Conservation (phyloP, 2,113 vertebrate species). For the Elgaria multicarinata region DNA sequence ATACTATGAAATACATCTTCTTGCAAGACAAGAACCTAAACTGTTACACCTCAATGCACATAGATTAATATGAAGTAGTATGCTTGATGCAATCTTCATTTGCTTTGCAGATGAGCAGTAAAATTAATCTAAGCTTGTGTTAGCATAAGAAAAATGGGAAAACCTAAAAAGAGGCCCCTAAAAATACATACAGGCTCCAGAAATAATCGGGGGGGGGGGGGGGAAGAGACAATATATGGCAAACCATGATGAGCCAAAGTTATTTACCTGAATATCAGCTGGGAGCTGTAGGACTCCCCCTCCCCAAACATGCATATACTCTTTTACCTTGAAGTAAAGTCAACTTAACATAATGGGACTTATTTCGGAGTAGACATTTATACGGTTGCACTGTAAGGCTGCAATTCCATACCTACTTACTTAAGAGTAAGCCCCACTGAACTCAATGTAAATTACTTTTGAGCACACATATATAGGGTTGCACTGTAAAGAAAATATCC, state of each 20-base stretch:
- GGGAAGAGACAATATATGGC: neutral
- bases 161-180: neutral
- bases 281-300: too few relatives aligned
- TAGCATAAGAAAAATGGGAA: slow-evolving; percentile 28
- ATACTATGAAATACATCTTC: fast-evolving
- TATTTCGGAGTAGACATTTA: too few relatives aligned
- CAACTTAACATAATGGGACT: too few relatives aligned
- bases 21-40: neutral
- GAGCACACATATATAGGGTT: too few relatives aligned
- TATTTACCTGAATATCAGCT: neutral
- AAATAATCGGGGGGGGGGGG: neutral
- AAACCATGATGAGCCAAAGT: neutral
- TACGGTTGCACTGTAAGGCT: too few relatives aligned
- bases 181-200: neutral
- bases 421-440: too few relatives aligned
- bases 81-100: neutral
- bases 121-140: neutral
- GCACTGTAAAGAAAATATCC: neutral
- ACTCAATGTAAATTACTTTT: too few relatives aligned
- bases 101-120: neutral
- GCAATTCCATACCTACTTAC: too few relatives aligned
- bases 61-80: neutral
- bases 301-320: too few relatives aligned
- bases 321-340: too few relatives aligned
- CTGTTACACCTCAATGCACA: neutral